Evolutionary conservation across 2,113 vertebrate species (phyloP).

Genomic region (Triplophysa dalaica): DNA sequence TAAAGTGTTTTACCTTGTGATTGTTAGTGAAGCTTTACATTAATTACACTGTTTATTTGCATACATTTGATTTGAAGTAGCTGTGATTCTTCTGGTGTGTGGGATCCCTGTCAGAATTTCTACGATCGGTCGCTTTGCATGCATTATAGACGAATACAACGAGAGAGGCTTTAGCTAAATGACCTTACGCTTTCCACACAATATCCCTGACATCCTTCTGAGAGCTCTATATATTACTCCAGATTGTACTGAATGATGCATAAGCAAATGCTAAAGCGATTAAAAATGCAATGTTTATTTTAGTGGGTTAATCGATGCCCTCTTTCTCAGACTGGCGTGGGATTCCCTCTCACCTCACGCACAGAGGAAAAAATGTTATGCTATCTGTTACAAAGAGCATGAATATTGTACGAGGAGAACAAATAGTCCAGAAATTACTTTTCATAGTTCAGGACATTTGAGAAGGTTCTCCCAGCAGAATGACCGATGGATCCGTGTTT

Average conservation of each 20-base stretch:
- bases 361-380: constrained; percentile 53
- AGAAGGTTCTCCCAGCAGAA: constrained; percentile 60
- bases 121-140: constrained; percentile 14
- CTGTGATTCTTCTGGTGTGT: not conserved
- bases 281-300: constrained; percentile 68
- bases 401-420: constrained; percentile 70
- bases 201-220: constrained; percentile 59
- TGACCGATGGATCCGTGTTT: constrained; percentile 63
- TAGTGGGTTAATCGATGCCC: constrained; percentile 57
- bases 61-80: not conserved
- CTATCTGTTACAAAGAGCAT: constrained; percentile 58
- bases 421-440: constrained; percentile 73
- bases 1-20: too few species aligned
- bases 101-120: not conserved
- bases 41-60: too few species aligned
- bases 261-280: constrained; percentile 59
- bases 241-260: constrained; percentile 68
- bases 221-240: constrained; percentile 55
- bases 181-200: constrained; percentile 63
- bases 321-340: constrained; percentile 56
- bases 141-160: constrained; percentile 41
- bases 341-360: constrained; percentile 70
- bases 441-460: constrained; percentile 69
- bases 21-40: too few species aligned
- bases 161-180: constrained; percentile 52